phyloP scores from a whole-genome alignment of 2,888 invertebrate species.

The Dioctria linearis region DNA sequence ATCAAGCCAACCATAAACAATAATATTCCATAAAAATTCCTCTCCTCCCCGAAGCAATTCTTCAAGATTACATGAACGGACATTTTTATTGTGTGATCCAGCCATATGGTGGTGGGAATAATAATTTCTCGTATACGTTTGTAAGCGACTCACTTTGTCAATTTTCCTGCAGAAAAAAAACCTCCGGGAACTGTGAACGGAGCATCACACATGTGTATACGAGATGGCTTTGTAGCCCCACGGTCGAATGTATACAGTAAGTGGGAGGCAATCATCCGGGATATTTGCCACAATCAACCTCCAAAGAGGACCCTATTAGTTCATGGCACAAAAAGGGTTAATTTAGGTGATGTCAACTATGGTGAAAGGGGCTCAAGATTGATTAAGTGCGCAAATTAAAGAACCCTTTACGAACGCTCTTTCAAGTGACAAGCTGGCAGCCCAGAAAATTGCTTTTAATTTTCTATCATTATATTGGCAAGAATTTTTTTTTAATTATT shows the following conservation, averaged over 20 bases:
- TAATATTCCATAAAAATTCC: conserved; percentile 13
- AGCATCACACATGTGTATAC: not conserved
- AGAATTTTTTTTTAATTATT: conserved; percentile 50
- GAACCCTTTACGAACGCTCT: conserved; percentile 41
- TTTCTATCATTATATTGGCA: conserved; percentile 47
- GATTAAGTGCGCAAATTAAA: conserved; percentile 58
- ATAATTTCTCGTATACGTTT: conserved; percentile 24
- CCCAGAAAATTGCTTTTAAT: conserved; percentile 54
- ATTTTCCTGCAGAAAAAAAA: conserved; percentile 32
- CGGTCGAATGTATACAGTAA: not conserved
- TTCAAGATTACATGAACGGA: conserved; percentile 2
- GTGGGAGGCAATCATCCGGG: conserved; percentile 40
- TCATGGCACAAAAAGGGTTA: conserved; percentile 54
- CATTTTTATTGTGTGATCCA: conserved; percentile 36
- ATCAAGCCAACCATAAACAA: conserved; percentile 11
- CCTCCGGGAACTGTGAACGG: not conserved
- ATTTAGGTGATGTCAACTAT: conserved; percentile 55
- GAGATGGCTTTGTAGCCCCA: not conserved
- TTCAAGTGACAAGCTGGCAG: conserved; percentile 37
- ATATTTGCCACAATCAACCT: conserved; percentile 43
- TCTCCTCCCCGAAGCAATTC: not conserved
- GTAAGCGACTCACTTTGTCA: conserved; percentile 40
- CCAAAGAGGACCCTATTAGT: conserved; percentile 7
- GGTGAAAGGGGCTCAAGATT: conserved; percentile 57
- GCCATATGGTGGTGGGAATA: conserved; percentile 36